These are phyloP conservation scores for Cyphomyrus plagiostoma DNA, from an alignment of 2,113 vertebrate genomes.

Conservation along the genomic window DNA sequence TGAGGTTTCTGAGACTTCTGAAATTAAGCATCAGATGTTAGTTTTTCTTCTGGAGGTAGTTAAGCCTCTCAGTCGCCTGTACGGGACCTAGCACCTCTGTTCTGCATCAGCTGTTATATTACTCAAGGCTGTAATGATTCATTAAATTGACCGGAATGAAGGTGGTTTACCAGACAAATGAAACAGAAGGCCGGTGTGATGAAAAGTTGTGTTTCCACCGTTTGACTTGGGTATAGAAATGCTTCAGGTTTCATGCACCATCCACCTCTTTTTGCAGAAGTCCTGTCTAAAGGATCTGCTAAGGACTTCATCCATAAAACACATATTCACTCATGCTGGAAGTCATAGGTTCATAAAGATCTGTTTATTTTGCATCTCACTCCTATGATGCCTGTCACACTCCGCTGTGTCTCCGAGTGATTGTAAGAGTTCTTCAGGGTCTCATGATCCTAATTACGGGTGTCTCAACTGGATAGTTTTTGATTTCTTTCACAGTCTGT, in stretches of 20 bases:
- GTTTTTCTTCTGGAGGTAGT: slow-evolving; percentile 21
- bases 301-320: neutral
- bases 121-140: slow-evolving; percentile 53
- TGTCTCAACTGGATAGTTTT: slow-evolving; percentile 58
- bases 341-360: neutral
- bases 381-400: slow-evolving; percentile 24
- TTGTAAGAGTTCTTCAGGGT: slow-evolving; percentile 52
- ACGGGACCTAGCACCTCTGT: slow-evolving; percentile 33
- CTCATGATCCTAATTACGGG: slow-evolving; percentile 47
- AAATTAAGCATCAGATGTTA: slow-evolving; percentile 5
- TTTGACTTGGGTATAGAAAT: neutral
- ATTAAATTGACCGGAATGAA: slow-evolving; percentile 49
- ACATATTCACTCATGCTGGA: neutral
- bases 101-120: slow-evolving; percentile 45
- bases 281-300: neutral
- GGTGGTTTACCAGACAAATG: slow-evolving; percentile 37
- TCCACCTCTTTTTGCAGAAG: neutral
- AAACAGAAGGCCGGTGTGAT: slow-evolving; percentile 25
- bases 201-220: neutral
- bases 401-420: slow-evolving; percentile 42
- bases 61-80: slow-evolving; percentile 28
- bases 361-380: slow-evolving; percentile 44
- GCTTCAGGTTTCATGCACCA: neutral
- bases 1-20: neutral
- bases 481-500: slow-evolving; percentile 48